Evolutionary conservation across 2,888 invertebrate species (phyloP).

Genomic region (Rotaria socialis): DNA sequence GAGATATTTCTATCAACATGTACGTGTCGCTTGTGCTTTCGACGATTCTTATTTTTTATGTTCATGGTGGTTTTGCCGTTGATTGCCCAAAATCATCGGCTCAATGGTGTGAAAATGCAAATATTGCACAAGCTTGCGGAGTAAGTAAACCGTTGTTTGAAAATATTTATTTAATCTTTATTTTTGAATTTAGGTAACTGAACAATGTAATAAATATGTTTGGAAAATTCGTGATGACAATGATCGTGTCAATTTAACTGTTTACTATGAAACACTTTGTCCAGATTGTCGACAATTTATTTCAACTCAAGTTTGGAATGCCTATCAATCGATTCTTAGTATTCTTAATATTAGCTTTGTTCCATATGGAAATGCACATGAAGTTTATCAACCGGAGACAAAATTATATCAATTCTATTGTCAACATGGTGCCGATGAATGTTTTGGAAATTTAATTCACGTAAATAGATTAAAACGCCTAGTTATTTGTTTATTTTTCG

Average conservation of each 20-base stretch:
- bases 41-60: neutral
- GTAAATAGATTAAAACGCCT: neutral
- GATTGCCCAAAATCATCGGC: slow-evolving; percentile 7
- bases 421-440: slow-evolving; percentile 58
- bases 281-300: slow-evolving; percentile 55
- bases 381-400: slow-evolving; percentile 42
- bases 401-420: slow-evolving; percentile 51
- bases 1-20: neutral
- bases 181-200: neutral
- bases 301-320: slow-evolving; percentile 50
- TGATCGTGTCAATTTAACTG: slow-evolving; percentile 51
- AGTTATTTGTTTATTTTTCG: neutral
- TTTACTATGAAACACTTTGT: slow-evolving; percentile 57
- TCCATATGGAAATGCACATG: slow-evolving; percentile 52
- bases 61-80: neutral
- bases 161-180: neutral
- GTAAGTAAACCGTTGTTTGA: neutral
- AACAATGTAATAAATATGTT: slow-evolving; percentile 24
- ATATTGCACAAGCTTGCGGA: slow-evolving; percentile 10
- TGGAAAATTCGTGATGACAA: neutral
- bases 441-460: slow-evolving; percentile 56
- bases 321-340: slow-evolving; percentile 50
- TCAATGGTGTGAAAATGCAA: neutral
- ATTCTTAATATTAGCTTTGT: slow-evolving; percentile 55
- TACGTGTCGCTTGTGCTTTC: neutral